These are phyloP conservation scores for Thamnophis sirtalis DNA, from an alignment of 2,113 vertebrate genomes.

Conservation along the genomic window DNA sequence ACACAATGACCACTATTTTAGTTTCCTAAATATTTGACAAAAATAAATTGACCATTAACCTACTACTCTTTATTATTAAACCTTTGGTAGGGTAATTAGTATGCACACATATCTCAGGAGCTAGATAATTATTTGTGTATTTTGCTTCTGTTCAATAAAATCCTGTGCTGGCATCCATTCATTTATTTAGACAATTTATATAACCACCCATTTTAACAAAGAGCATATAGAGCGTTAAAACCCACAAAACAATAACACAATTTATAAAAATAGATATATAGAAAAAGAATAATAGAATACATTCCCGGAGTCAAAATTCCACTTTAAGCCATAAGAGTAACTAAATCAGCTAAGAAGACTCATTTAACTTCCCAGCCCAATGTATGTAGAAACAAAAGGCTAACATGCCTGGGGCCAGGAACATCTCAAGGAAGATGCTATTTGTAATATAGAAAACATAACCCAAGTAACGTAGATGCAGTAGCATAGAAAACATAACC, in stretches of 20 bases:
- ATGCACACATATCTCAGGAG: background rate
- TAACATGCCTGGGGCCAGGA: background rate
- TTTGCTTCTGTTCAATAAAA: background rate
- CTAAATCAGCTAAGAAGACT: background rate
- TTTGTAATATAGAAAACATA: background rate
- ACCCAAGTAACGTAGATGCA: background rate
- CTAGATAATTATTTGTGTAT: background rate
- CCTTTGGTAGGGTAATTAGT: constrained; percentile 7
- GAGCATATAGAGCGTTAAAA: background rate
- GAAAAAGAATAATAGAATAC: background rate
- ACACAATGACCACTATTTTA: constrained; percentile 26
- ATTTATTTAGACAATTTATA: background rate
- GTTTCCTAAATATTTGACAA: constrained; percentile 1
- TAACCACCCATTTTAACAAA: background rate
- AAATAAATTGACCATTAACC: constrained; percentile 25
- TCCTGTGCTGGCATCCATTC: background rate
- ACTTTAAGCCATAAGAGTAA: background rate
- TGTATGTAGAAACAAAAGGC: background rate
- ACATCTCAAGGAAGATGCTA: background rate
- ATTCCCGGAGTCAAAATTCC: background rate
- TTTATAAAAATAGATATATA: background rate
- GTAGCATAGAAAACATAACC: background rate
- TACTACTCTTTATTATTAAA: accelerated
- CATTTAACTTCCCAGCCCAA: background rate
- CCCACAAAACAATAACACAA: background rate